Evolutionary conservation across 2,888 invertebrate species (phyloP), one percentile per base, ranked within the genome.

Genomic region (Piscicola geometra): DNA sequence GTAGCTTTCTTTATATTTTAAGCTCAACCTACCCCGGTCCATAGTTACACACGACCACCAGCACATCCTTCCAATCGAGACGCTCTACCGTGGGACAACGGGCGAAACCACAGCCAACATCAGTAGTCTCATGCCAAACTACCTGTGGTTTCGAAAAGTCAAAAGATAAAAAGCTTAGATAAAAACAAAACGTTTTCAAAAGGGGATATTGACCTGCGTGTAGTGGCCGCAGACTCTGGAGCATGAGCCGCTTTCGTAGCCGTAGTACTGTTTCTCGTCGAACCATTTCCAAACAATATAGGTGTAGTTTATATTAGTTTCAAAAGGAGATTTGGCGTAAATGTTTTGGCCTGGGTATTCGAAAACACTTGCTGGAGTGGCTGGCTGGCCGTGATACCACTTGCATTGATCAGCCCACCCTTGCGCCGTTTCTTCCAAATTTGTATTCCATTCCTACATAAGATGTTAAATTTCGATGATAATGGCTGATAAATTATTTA

Each of bases 311-410:
- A 73, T n/a, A 25, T 15, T 50, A 5, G 60, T 5, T 3, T 0
- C 1, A 33, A 15, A 25, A 56, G 73, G 52, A 56, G 21, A 12
- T 12, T 25, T 70, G 36, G 41, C 70, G 32, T 36, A 73, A 15
- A 73, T 52, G 64, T 73, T 73, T 30, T 73, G 73, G n/a, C 73
- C 73, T 5, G 60, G 18, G n/a, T 64, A 33, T 1, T 3, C 32
- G 36, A 50, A 73, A 5, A 9, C 36, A n/a, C 35, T 5, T 35
- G n/a, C 33, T 21, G 73, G 73, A 35, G 73, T 56, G 64, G 3
- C 15, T 1, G 73, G 73, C 64, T 73, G 73, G n/a, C 64, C 73
- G 28, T 73, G 73, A n/a, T 21, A 32, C 32, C 52, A 73, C 2
- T 64, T 35, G 64, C 73, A 73, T 9, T 32, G 25, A 5, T 35